Base-by-base conservation (phyloP, 2,113 vertebrate genomes). In the Coptodon bakossiorum region DNA sequence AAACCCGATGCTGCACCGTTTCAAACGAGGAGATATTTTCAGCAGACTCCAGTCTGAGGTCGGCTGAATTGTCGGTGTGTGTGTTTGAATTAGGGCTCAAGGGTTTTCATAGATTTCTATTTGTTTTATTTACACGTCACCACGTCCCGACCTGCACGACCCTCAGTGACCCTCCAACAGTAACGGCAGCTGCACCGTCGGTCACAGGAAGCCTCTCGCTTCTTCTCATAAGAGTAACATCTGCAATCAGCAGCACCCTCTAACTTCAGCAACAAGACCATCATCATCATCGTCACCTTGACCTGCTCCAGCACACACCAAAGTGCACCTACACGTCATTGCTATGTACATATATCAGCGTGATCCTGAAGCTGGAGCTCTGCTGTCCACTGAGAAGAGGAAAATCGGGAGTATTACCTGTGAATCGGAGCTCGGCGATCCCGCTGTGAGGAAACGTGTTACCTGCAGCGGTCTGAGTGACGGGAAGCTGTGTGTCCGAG, bases 1-100 rank as follows among this genome's bases (percentile, higher is more conserved):
- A 9, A 29, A 31, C 24, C n/a, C 5, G 2, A 0, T 14, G 24
- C 0, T 17, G 56, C 13, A 59, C 5, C 3, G 8, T 31, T 59
- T 29, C 17, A 52, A 9, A 59, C 6, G 14, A 59, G 56, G 14
- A 59, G 1, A 7, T 56, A 5, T 31, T 2, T 59, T 9, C 24
- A 24, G 10, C 53, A 56, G 19, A 52, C 8, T 52, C 17, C 16
- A 8, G n/a, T 12, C 53, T 54, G 53, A 22, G 22, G 6, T 48
- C 45, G 6, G 22, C 56, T 59, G 14, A 29, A 3, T 29, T 5
- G 2, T 31, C 22, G 0, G 6, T 56, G 53, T 54, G 1, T 7
- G 17, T 19, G 57, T 61, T 61, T 61, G 27, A 4, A 6, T 61
- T 61, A 61, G 5, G 1, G 29, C 29, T 4, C 6, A 10, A 63